Evolutionary conservation across 2,888 invertebrate genomes (phyloP), one percentile per base, ranked within the genome.

Genomic region (Germaria angustata): DNA sequence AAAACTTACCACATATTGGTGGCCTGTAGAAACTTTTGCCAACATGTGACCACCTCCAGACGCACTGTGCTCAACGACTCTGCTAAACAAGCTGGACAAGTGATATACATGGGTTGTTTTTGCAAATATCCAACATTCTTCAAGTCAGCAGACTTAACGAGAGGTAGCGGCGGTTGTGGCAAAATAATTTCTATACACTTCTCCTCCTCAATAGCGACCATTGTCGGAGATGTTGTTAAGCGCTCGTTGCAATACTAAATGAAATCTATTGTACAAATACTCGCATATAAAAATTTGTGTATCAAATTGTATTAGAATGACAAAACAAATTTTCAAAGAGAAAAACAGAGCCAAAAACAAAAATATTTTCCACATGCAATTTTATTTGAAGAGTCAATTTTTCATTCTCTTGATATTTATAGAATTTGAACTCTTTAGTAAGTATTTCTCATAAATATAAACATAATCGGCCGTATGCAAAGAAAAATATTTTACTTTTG

Each of bases 81-180:
- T n/a, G 82, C 86, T 44, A 88, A 87, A 76, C 90, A 90, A 46
- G 89, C 84, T 3, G 89, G 89, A 79, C 90, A 90, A 57, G 87
- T 86, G 1, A 90, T 84, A 61, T 87, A 86, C 1, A 87, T 90
- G 13, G 89, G 80, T 34, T 87, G 79, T 65, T 81, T 84, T 1
- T 84, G 85, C 15, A 90, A 86, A 69, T 86, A 86, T 3, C 89
- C 90, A 79, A 89, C 86, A 49, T 86, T 84, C 24, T 69, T 80
- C n/a, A 86, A 68, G 22, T 86, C 85, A 1, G 84, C 77, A 0
- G 81, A 65, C 41, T 84, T 85, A 0, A 85, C 13, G 1, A 85
- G 41, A 0, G 87, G 83, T 7, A 85, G 86, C 17, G 75, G 75
- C 8, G 57, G 71, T 24, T 15, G 49, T 4, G 76, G 78, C 28